Evolutionary conservation across 2,113 vertebrate species (phyloP).

Genomic region (Neomonachus schauinslandi): DNA sequence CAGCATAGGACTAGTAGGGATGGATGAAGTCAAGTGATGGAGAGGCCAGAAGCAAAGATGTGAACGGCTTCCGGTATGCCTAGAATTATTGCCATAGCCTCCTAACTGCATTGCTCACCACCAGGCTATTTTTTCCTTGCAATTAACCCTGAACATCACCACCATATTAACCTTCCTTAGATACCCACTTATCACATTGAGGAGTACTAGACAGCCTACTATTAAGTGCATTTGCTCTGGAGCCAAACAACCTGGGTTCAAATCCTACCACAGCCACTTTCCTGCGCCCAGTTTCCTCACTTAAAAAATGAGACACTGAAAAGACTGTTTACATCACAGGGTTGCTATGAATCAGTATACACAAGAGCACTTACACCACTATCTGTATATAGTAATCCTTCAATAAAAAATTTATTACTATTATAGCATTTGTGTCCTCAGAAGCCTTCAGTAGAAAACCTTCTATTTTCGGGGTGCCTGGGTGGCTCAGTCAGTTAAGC

Average conservation of each 20-base stretch:
- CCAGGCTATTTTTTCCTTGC: neutral
- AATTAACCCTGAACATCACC: neutral
- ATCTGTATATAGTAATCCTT: neutral
- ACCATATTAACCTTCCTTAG: neutral
- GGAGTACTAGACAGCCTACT: neutral
- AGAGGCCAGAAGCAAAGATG: neutral
- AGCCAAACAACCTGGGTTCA: neutral
- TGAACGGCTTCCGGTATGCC: neutral
- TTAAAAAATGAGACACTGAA: neutral
- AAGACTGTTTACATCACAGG: neutral
- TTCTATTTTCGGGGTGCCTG: neutral
- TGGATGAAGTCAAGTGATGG: neutral
- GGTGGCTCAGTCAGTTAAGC: neutral
- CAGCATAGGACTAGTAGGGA: neutral
- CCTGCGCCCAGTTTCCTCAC: neutral
- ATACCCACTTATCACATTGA: neutral
- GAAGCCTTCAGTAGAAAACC: neutral
- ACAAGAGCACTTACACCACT: neutral
- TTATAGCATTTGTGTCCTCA: neutral
- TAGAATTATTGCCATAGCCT: neutral
- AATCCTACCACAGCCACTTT: neutral
- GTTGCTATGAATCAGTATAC: neutral
- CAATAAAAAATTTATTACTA: neutral
- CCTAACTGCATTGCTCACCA: neutral
- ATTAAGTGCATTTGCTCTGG: neutral